Percentiles rank a stretch among this genome's conserved stretches.
Conservation (phyloP, 1,140 invertebrate species). For the Drosophila funebris region DNA sequence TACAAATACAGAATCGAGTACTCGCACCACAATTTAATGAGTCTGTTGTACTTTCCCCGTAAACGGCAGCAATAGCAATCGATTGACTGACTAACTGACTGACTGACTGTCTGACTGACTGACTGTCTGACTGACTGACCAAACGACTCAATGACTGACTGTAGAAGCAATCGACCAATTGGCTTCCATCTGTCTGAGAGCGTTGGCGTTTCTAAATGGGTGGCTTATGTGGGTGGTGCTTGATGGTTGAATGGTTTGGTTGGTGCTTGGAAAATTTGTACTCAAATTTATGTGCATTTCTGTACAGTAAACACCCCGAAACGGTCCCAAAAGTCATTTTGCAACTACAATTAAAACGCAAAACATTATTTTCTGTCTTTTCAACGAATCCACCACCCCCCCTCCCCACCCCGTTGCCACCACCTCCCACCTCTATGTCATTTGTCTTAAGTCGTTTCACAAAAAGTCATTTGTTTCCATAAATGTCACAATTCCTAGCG, state of each 20-base stretch:
- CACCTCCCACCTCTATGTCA: neutral
- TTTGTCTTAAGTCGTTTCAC: conserved; percentile 43
- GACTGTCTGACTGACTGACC: neutral
- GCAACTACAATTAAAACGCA: conserved; percentile 68
- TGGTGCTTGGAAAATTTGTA: conserved; percentile 25
- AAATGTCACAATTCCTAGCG: conserved; percentile 58
- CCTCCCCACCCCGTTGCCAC: neutral
- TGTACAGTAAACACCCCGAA: conserved; percentile 61
- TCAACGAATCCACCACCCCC: neutral
- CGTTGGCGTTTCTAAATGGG: conserved; percentile 23
- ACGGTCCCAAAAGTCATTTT: conserved; percentile 63
- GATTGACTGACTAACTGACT: neutral
- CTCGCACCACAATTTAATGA: conserved; percentile 36
- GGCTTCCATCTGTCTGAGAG: conserved; percentile 26
- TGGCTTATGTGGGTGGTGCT: conserved; percentile 37
- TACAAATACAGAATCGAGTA: conserved; percentile 4
- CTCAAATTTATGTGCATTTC: conserved; percentile 69
- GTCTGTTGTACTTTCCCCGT: conserved; percentile 35
- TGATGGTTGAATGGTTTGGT: conserved; percentile 15
- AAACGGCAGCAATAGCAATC: too few species aligned
- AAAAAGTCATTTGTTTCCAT: conserved; percentile 74
- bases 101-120: neutral
- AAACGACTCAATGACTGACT: neutral
- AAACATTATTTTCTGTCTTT: conserved; percentile 46
- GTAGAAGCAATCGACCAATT: conserved; percentile 1